Evolutionary conservation across 2,113 vertebrate genomes (phyloP).

Genomic region (Callaeas wilsoni): DNA sequence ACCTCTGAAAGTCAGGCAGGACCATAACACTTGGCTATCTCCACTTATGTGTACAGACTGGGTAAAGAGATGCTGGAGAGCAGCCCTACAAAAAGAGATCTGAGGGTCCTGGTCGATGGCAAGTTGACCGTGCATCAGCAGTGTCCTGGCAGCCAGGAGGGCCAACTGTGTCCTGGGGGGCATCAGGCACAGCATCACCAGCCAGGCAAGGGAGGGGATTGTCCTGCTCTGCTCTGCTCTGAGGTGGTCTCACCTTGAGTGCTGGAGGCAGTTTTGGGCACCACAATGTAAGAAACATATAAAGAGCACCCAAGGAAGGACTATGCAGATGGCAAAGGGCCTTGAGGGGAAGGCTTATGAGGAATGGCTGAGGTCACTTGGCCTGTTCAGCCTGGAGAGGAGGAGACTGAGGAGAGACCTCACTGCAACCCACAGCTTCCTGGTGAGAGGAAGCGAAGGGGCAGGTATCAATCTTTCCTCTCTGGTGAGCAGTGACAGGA

Average conservation of each 20-base stretch:
- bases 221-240: neutral
- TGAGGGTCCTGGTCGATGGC: neutral
- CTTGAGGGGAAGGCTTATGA: neutral
- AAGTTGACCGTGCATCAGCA: neutral
- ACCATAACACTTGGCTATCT: neutral
- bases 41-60: neutral
- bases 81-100: neutral
- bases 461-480: neutral
- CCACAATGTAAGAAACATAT: neutral
- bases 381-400: neutral
- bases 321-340: neutral
- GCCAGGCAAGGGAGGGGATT: fast-evolving
- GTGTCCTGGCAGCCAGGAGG: neutral
- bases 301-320: neutral
- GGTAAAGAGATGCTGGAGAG: neutral
- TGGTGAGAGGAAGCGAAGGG: fast-evolving
- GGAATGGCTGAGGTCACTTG: neutral
- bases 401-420: neutral
- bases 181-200: fast-evolving
- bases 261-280: neutral
- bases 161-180: fast-evolving
- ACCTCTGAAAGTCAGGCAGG: neutral
- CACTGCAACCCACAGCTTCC: neutral
- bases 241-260: fast-evolving
- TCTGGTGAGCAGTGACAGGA: neutral